These are phyloP conservation scores for Drosophila asahinai DNA, from an alignment of 1,140 invertebrate species.

Conservation along the genomic window DNA sequence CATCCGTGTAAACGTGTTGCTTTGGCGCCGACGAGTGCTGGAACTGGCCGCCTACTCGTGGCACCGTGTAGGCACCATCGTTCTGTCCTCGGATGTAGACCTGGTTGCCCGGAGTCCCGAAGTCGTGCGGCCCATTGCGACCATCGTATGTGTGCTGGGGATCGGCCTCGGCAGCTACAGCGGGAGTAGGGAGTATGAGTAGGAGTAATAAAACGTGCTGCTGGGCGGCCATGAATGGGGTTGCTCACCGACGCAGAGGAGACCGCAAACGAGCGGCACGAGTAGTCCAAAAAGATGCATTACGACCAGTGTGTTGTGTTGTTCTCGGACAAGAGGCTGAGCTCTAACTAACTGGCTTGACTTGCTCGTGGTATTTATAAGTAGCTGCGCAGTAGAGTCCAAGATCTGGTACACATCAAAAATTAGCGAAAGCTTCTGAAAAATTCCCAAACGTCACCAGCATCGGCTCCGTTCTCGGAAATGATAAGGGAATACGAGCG, in stretches of 20 bases:
- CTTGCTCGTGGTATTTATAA: conserved; percentile 42
- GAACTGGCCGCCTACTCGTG: conserved; percentile 51
- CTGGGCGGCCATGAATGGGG: background rate
- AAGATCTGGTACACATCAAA: conserved; percentile 25
- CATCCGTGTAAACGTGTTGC: conserved; percentile 47
- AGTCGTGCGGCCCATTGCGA: conserved; percentile 47
- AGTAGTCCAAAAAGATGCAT: conserved; percentile 37
- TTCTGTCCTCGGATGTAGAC: conserved; percentile 59
- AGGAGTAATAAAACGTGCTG: too few relatives aligned
- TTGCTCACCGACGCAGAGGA: conserved; percentile 34
- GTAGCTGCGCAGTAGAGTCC: conserved; percentile 32
- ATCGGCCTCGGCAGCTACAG: conserved; percentile 22
- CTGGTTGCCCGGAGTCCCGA: conserved; percentile 45
- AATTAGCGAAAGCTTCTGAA: conserved; percentile 27
- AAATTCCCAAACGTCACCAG: conserved; percentile 31
- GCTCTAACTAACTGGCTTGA: conserved; percentile 41
- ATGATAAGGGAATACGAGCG: conserved; percentile 28
- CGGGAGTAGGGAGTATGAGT: too few relatives aligned
- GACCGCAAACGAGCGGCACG: conserved; percentile 23
- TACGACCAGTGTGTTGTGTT: background rate
- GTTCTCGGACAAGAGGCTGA: conserved; percentile 8
- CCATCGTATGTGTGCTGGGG: conserved; percentile 48
- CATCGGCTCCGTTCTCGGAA: background rate
- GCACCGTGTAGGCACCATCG: conserved; percentile 39
- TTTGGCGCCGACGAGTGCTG: conserved; percentile 25